phyloP scores from a whole-genome alignment of 2,797 vertebrate species.

The Morus bassanus region DNA sequence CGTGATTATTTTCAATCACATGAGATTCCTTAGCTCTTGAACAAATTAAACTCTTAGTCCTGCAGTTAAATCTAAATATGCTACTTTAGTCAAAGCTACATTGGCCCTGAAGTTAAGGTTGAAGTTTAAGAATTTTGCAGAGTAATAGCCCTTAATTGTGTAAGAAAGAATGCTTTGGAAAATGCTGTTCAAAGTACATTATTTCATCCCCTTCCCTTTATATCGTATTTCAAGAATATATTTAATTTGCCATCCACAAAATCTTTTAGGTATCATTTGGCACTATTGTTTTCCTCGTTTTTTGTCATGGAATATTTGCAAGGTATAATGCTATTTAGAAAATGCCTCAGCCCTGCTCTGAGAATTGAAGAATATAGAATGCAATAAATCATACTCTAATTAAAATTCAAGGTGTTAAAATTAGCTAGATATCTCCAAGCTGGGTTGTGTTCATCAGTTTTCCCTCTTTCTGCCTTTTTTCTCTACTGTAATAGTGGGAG shows the following conservation, averaged over 20 bases:
- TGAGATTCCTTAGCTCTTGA: background rate
- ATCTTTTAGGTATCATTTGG: background rate
- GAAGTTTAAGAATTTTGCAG: background rate
- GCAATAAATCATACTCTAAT: background rate
- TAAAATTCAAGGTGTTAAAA: background rate
- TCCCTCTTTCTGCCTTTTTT: background rate
- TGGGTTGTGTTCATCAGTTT: background rate
- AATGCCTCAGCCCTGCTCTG: background rate
- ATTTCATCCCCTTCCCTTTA: background rate
- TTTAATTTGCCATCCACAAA: background rate
- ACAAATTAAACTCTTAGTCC: background rate
- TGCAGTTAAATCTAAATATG: background rate
- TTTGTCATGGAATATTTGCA: background rate
- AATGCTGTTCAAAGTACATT: background rate
- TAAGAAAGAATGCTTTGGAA: background rate
- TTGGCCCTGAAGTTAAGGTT: background rate
- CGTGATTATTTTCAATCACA: background rate
- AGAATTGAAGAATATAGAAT: background rate
- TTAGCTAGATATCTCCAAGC: background rate
- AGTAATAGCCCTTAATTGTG: background rate
- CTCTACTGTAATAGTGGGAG: background rate
- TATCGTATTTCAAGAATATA: background rate
- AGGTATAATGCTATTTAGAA: background rate
- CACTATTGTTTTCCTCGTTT: background rate
- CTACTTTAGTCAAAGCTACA: background rate